Evolutionary conservation across 1,140 invertebrate genomes (phyloP), one percentile per base, ranked within the genome.

Genomic region (Drosophila truncata): DNA sequence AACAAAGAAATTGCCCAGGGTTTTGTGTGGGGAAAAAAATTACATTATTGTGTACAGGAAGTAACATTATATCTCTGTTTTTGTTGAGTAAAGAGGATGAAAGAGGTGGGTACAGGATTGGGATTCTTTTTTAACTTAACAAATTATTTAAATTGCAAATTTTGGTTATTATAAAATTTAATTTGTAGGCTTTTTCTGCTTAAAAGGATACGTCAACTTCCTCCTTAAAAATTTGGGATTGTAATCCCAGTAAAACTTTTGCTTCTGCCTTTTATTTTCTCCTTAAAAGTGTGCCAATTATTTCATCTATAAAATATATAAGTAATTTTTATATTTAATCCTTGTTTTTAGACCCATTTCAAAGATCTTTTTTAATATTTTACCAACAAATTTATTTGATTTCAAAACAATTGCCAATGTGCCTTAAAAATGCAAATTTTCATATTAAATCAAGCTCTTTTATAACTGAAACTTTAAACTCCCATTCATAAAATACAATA

Each of bases 1-100:
- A 77, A 80, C 61, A 67, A 80, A 39, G 59, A 84, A 62, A 79
- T 54, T 64, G 62, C 60, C 29, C 27, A 27, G 37, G 49, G 8
- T 25, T 35, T 11, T 18, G 10, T 31, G 47, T 13, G 52, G 20
- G 14, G 41, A 49, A 77, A n/a, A 54, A n/a, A 31, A 29, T 14
- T 35, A 37, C 31, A 16, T 37, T 23, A 37, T 54, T 1, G 9
- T 54, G 31, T 54, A 23, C 2, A 37, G 52, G 20, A 20, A 16
- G 23, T 35, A 37, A 23, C 5, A 35, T 16, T 5, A 35, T 37
- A 23, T 35, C 7, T 2, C 2, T 3, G 29, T 16, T 13, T 2
- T 23, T 35, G 18, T 23, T 4, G 7, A 8, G 49, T 8, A 14
- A 16, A 35, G 0, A 9, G 4, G 18, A 3, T 10, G n/a, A n/a